Evolutionary conservation across 2,797 vertebrate genomes (phyloP), one percentile per base, ranked within the genome.

Genomic region (Typhlichthys subterraneus): DNA sequence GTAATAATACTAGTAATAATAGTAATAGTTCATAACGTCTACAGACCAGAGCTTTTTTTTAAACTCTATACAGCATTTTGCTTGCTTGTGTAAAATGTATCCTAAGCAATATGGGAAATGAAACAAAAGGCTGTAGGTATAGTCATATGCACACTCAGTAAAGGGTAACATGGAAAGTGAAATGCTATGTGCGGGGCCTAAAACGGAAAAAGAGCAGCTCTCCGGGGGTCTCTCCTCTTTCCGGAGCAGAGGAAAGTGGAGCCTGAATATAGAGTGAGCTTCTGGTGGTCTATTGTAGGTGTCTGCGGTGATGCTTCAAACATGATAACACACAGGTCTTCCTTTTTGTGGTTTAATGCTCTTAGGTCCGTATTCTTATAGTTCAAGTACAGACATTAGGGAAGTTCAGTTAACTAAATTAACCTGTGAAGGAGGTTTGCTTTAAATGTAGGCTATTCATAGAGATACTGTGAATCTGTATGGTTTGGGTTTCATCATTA

Each of bases 121-220:
- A 80, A 72, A 69, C 53, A 68, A 64, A 81, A 77, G 58, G 68
- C 73, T 70, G 74, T 83, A 85, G 85, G 90, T 90, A 88, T 33
- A 29, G 45, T 45, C 15, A 42, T 51, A 13, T 29, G 42, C 8
- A 14, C 23, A 29, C 51, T 42, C 45, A 45, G 66, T 45, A 78
- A 80, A 66, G 63, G 87, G 88, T 88, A 79, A 86, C 70, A 83
- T 77, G 72, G 81, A 91, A 93, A 96, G 93, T 93, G 93, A 94
- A 95, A 95, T 94, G 94, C 95, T 95, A 95, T 94, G 95, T 92
- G 93, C 88, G 62, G 87, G 69, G 74, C 70, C 76, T 84, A 80
- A 79, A 87, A 81, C 76, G 88, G 88, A 92, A 93, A 92, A 92
- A 83, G 89, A 75, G 86, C 80, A 66, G 81, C 86, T 91, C 92